Conservation (phyloP, 2,888 invertebrate genomes). For the Meteorus colon region DNA sequence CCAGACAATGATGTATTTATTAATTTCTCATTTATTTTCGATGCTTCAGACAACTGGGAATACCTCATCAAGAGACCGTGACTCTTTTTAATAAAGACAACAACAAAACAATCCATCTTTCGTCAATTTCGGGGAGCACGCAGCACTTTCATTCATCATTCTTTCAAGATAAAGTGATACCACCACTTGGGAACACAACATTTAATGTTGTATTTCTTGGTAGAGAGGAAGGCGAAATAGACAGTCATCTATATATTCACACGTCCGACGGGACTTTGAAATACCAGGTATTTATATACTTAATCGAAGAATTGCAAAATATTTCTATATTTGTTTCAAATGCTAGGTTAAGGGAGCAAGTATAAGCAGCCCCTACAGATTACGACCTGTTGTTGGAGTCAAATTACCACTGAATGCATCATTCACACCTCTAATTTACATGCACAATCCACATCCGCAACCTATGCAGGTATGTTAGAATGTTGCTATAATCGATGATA, state of each 20-base stretch:
- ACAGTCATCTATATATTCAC: slow-evolving; percentile 93
- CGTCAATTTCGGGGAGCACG: slow-evolving; percentile 95
- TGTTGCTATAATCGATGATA: too few species aligned
- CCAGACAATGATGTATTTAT: slow-evolving; percentile 10
- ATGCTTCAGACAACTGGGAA: slow-evolving; percentile 85
- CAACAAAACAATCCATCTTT: slow-evolving; percentile 91
- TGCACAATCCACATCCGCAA: slow-evolving; percentile 95
- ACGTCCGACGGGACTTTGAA: slow-evolving; percentile 94
- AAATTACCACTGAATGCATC: slow-evolving; percentile 94
- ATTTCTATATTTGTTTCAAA: slow-evolving; percentile 36
- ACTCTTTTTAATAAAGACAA: slow-evolving; percentile 90
- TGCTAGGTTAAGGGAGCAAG: slow-evolving; percentile 87
- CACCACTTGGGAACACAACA: slow-evolving; percentile 92
- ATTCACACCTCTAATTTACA: slow-evolving; percentile 89
- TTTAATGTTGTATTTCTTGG: slow-evolving; percentile 98
- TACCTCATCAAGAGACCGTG: slow-evolving; percentile 89
- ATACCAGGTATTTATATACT: slow-evolving; percentile 80
- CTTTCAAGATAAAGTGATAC: slow-evolving; percentile 95
- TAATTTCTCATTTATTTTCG: background rate
- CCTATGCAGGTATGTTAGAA: slow-evolving; percentile 83
- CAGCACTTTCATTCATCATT: slow-evolving; percentile 98
- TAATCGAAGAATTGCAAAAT: background rate
- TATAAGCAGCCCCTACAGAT: slow-evolving; percentile 90
- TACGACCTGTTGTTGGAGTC: slow-evolving; percentile 92
- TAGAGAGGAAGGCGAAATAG: slow-evolving; percentile 89